Evolutionary conservation across 2,113 vertebrate genomes (phyloP).

Genomic region (Narcine bancroftii): DNA sequence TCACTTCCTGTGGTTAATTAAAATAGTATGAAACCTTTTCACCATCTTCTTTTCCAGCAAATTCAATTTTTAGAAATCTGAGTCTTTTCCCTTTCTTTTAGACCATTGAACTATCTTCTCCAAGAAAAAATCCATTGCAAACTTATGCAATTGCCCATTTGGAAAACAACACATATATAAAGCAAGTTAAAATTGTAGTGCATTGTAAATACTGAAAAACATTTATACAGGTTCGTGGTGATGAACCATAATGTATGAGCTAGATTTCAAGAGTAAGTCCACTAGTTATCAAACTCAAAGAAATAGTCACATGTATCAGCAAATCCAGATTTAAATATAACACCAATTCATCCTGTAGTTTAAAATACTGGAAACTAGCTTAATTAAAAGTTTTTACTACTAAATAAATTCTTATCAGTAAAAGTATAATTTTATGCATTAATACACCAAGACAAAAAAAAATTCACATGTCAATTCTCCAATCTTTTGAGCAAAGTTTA

Average conservation of each 20-base stretch:
- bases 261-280: not conserved
- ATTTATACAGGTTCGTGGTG: not conserved
- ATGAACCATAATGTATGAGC: not conserved
- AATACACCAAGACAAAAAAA: not conserved
- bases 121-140: not conserved
- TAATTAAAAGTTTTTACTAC: too few relatives aligned
- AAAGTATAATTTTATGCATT: not conserved
- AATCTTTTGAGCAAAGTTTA: not conserved
- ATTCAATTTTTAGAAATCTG: not conserved
- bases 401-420: not conserved
- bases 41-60: not conserved
- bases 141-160: not conserved
- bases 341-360: not conserved
- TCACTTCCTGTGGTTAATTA: not conserved
- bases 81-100: not conserved
- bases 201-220: not conserved
- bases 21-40: not conserved
- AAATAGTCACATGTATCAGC: not conserved
- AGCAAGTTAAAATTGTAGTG: too few relatives aligned
- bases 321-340: not conserved
- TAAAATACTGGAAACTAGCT: not conserved
- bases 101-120: not conserved
- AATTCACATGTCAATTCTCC: not conserved
- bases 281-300: not conserved
- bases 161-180: not conserved